Evolutionary conservation across 2,113 vertebrate genomes (phyloP).

Genomic region (Corapipo altera): DNA sequence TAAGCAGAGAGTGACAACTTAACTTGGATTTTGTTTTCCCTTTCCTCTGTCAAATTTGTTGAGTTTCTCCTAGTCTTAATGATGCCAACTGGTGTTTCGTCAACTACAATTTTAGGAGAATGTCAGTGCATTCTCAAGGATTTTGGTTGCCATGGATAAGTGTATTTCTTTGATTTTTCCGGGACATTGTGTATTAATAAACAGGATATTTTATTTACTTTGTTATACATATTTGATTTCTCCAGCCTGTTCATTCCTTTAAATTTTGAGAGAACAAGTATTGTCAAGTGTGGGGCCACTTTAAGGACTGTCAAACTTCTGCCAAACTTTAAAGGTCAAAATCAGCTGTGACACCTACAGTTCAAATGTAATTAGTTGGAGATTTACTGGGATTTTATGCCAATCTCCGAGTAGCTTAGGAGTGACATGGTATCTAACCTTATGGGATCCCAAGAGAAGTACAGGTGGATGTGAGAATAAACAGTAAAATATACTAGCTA

Average conservation of each 20-base stretch:
- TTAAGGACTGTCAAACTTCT: constrained; percentile 67
- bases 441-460: constrained; percentile 62
- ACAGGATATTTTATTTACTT: neutral
- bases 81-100: constrained; percentile 51
- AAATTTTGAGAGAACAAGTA: neutral
- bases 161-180: constrained; percentile 28
- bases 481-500: constrained; percentile 53
- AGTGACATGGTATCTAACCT: constrained; percentile 69
- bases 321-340: constrained; percentile 74
- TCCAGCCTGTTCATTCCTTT: neutral
- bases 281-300: neutral
- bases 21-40: constrained; percentile 40
- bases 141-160: constrained; percentile 44
- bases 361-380: constrained; percentile 79
- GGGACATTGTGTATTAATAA: constrained; percentile 18
- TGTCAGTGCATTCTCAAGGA: neutral
- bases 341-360: constrained; percentile 69
- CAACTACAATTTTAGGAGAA: constrained; percentile 33
- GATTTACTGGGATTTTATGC: constrained; percentile 75
- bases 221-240: neutral
- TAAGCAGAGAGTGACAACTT: neutral
- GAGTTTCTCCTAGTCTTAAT: constrained; percentile 33
- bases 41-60: constrained; percentile 23
- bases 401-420: constrained; percentile 71
- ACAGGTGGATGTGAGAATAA: constrained; percentile 68